Base-by-base conservation (phyloP, 2,797 vertebrate species). In the Zenarchopterus dispar region DNA sequence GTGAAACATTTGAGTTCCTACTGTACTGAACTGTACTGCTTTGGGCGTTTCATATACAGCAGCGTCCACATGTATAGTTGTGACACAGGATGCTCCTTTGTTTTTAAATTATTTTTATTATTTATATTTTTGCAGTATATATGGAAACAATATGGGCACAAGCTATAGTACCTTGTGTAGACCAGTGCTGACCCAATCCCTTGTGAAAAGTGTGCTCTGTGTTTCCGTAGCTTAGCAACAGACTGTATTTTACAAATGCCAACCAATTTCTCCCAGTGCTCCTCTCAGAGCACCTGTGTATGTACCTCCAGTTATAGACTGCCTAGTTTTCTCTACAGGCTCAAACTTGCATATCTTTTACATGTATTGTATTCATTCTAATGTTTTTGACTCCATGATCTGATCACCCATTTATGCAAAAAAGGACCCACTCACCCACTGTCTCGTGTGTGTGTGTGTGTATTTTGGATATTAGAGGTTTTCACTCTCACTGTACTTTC, bases 161-260 rank as follows among this genome's bases (percentile, higher is more conserved):
- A 62, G 39, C 33, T 26, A n/a, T 58, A 75, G 72, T 18, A 67
- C 58, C 47, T 75, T 64, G 63, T 50, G 77, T 56, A 71, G 81
- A 76, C 70, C 50, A 16, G 63, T 70, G 80, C 73, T 81, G 81
- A 78, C 46, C 68, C 61, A 75, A 70, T 65, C 80, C 68, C 75
- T 55, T 0, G 46, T 56, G 73, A 86, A 84, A 78, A 80, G 72
- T 48, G 41, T 5, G 65, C 72, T 67, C 75, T 31, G 78, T 76
- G 16, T 63, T 78, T 43, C 70, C 18, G 87, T 92, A 80, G 69
- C 88, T 82, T 87, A 88, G 91, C 89, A 93, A 92, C 91, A 71
- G 70, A 82, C 62, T 75, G 60, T 67, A 53, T 77, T 73, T 75
- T 73, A 60, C 69, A 82, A 88, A 84, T 81, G 85, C 47, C 61